Conservation (phyloP, 1,140 invertebrate species). For the Papilio dardanus region DNA sequence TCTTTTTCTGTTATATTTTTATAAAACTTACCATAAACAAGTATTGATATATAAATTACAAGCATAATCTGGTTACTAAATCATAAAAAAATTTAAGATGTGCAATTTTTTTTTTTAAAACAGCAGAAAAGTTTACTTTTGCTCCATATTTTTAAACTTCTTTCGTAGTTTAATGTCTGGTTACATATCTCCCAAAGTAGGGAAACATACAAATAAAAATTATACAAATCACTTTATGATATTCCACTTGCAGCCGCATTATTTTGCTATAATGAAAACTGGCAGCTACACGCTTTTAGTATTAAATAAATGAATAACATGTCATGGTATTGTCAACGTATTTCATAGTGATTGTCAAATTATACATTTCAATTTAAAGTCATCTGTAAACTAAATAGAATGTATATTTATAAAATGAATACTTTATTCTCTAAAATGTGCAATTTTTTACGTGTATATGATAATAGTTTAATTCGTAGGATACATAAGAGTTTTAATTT, state of each 20-base stretch:
- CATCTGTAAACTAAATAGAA: not conserved
- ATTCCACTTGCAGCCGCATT: not conserved
- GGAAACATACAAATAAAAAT: too few species aligned
- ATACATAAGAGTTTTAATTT: conserved; percentile 5
- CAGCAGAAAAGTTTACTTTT: not conserved
- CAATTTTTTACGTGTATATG: not conserved
- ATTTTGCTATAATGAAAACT: not conserved
- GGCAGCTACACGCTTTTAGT: conserved; percentile 14
- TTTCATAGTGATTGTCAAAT: not conserved
- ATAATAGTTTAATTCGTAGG: not conserved
- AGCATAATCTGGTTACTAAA: not conserved
- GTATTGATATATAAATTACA: too few species aligned
- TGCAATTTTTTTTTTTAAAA: not conserved
- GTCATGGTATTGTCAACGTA: not conserved
- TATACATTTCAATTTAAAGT: not conserved
- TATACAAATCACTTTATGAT: too few species aligned
- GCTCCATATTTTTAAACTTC: too few species aligned
- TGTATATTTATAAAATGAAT: conserved; percentile 6
- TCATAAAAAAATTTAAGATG: not conserved
- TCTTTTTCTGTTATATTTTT: conserved; percentile 46
- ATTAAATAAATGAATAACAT: conserved; percentile 11
- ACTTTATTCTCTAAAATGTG: conserved; percentile 13
- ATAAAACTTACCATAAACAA: conserved; percentile 40
- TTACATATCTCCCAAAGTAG: too few species aligned
- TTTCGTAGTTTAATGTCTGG: too few species aligned